Conservation (phyloP, 2,888 invertebrate species). For the Belgica antarctica region DNA sequence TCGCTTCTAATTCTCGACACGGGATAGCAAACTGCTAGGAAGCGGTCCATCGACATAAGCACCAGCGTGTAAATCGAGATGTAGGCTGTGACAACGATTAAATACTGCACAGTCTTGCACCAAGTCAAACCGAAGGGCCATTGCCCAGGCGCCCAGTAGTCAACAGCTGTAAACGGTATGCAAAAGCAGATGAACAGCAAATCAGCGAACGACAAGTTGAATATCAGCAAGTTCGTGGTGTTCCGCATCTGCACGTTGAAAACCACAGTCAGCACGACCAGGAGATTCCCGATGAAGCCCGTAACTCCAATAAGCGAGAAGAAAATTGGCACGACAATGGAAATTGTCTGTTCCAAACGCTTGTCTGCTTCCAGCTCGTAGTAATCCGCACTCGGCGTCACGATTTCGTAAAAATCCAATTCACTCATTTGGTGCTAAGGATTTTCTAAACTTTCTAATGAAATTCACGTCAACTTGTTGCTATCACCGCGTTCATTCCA, state of each 20-base stretch:
- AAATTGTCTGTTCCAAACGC: slow-evolving; percentile 60
- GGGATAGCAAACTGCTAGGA: slow-evolving; percentile 89
- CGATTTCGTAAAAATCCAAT: slow-evolving; percentile 5
- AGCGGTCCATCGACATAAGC: slow-evolving; percentile 87
- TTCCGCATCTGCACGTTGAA: slow-evolving; percentile 88
- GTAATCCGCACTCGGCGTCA: background rate
- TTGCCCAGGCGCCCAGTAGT: slow-evolving; percentile 75
- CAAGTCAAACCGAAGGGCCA: slow-evolving; percentile 89
- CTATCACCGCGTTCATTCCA: background rate
- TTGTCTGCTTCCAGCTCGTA: slow-evolving; percentile 54
- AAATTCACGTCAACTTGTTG: slow-evolving; percentile 16
- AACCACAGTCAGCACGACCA: slow-evolving; percentile 84
- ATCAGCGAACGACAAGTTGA: slow-evolving; percentile 85
- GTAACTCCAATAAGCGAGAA: slow-evolving; percentile 82
- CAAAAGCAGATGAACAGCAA: slow-evolving; percentile 84
- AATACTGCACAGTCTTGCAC: slow-evolving; percentile 87
- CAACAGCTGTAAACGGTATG: slow-evolving; percentile 85
- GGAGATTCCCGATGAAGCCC: slow-evolving; percentile 81
- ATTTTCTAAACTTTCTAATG: background rate
- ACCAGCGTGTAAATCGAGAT: slow-evolving; percentile 91
- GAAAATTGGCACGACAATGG: slow-evolving; percentile 71
- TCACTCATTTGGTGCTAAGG: slow-evolving; percentile 22
- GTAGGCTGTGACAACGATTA: slow-evolving; percentile 86
- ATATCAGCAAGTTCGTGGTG: slow-evolving; percentile 88
- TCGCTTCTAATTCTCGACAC: slow-evolving; percentile 79